Evolutionary conservation across 2,888 invertebrate genomes (phyloP).

Genomic region (Chirona hameri): DNA sequence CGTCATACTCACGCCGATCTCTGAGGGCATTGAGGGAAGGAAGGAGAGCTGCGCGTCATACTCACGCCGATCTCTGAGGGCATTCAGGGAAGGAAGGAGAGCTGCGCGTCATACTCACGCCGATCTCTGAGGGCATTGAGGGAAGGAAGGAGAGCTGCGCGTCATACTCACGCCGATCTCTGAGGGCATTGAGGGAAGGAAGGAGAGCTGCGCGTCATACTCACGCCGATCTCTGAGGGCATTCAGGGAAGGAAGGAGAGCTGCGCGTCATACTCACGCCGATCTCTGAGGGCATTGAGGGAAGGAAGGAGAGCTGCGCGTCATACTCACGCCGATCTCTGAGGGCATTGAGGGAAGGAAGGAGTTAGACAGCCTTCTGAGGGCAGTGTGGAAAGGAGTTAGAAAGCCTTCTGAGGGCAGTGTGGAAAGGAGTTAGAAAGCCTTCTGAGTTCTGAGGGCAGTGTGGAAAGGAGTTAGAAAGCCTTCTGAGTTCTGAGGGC

Average conservation of each 20-base stretch:
- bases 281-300: constrained; percentile 68
- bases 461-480: too few relatives aligned
- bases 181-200: constrained; percentile 47
- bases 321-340: constrained; percentile 94
- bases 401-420: constrained; percentile 65
- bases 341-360: constrained; percentile 40
- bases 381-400: too few relatives aligned
- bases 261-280: constrained; percentile 91
- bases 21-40: constrained; percentile 52
- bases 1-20: constrained; percentile 93
- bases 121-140: constrained; percentile 74
- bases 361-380: too few relatives aligned
- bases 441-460: too few relatives aligned
- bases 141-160: constrained; percentile 57
- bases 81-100: constrained; percentile 44
- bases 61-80: constrained; percentile 92
- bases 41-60: constrained; percentile 68
- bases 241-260: constrained; percentile 45
- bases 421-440: too few relatives aligned
- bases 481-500: too few relatives aligned
- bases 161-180: constrained; percentile 94
- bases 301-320: constrained; percentile 59
- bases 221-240: constrained; percentile 88
- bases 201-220: constrained; percentile 72
- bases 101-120: constrained; percentile 87